Conservation (phyloP, 2,113 vertebrate genomes). For the Benitochromis conjunctus region DNA sequence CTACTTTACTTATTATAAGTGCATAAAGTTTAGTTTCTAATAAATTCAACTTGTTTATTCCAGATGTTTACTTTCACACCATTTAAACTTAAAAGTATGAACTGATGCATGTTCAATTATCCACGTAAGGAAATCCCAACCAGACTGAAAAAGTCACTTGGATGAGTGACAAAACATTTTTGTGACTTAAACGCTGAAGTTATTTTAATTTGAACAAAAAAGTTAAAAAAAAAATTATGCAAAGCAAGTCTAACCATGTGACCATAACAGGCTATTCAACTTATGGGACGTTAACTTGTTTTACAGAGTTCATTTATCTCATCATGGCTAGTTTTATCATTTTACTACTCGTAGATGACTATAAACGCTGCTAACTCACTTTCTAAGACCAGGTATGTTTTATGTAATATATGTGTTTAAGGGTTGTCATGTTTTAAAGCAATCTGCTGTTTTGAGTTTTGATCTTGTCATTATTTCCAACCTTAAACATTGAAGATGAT, state of each 20-base stretch:
- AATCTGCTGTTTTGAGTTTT: neutral
- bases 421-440: neutral
- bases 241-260: neutral
- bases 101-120: too few relatives aligned
- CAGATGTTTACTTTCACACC: neutral
- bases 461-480: neutral
- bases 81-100: neutral
- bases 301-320: neutral
- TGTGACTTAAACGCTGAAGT: neutral
- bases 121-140: too few relatives aligned
- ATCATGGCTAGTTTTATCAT: neutral
- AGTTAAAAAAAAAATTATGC: too few relatives aligned
- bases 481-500: neutral
- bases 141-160: too few relatives aligned
- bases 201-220: neutral
- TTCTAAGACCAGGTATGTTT: neutral
- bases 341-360: neutral
- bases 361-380: neutral
- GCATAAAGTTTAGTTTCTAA: neutral
- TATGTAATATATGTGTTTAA: neutral
- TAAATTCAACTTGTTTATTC: neutral
- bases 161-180: neutral
- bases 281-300: neutral
- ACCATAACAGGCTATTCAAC: neutral
- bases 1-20: neutral